Percentiles rank a stretch among this genome's conserved stretches.
Conservation (phyloP, 2,888 invertebrate species). For the Automeris io region DNA sequence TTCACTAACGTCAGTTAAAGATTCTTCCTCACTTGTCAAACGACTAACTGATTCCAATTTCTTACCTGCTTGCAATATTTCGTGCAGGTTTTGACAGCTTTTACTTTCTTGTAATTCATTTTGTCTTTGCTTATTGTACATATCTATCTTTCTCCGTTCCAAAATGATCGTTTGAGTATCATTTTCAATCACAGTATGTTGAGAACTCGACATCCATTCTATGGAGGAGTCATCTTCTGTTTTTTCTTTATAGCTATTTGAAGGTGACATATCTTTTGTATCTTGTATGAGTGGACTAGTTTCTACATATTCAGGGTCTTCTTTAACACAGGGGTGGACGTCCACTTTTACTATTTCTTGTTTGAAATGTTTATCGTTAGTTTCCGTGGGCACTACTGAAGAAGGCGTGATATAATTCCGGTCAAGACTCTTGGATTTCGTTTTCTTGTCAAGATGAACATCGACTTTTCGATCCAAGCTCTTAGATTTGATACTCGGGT, state of each 20-base stretch:
- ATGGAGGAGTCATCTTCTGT: conserved; percentile 68
- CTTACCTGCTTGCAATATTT: conserved; percentile 46
- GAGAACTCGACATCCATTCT: conserved; percentile 66
- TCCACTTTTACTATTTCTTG: conserved; percentile 71
- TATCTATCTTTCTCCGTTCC: conserved; percentile 78
- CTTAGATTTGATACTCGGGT: conserved; percentile 77
- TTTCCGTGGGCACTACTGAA: conserved; percentile 43
- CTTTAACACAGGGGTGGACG: conserved; percentile 47
- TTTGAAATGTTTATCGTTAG: conserved; percentile 61
- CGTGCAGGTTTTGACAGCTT: conserved; percentile 54
- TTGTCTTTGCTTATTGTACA: conserved; percentile 75
- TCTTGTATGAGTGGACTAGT: conserved; percentile 18
- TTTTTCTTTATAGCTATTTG: conserved; percentile 59
- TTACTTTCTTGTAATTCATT: conserved; percentile 61
- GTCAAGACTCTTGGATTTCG: conserved; percentile 82
- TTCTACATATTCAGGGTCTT: conserved; percentile 31
- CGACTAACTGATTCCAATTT: conserved; percentile 62
- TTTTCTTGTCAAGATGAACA: conserved; percentile 73
- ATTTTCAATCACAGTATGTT: conserved; percentile 63
- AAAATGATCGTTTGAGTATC: conserved; percentile 80
- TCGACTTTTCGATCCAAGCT: conserved; percentile 81
- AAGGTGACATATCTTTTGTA: conserved; percentile 47
- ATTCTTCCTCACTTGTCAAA: conserved; percentile 82
- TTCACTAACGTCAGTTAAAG: conserved; percentile 81
- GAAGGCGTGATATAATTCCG: conserved; percentile 75